phyloP scores from a whole-genome alignment of 2,888 invertebrate species.

The Brenthis daphne region DNA sequence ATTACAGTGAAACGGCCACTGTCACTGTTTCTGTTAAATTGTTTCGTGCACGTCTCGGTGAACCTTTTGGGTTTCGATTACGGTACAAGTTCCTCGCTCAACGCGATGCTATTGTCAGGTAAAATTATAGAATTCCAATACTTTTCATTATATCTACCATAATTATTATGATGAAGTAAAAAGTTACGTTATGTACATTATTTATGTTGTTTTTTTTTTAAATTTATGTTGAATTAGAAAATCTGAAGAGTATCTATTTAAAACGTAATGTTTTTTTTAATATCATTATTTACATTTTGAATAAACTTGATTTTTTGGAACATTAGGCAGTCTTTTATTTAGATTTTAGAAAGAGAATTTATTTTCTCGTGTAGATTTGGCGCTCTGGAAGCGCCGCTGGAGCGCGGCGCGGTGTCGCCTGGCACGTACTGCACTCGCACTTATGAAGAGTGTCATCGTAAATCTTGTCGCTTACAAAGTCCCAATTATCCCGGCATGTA shows the following conservation, averaged over 20 bases:
- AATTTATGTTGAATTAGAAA: no score
- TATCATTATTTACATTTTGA: no score
- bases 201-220: neutral
- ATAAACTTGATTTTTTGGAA: no score
- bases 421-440: constrained; percentile 92
- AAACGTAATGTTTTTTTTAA: no score
- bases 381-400: constrained; percentile 87
- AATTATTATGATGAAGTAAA: no score
- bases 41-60: constrained; percentile 86
- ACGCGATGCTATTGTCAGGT: constrained; percentile 89
- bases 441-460: constrained; percentile 92
- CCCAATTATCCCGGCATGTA: constrained; percentile 96
- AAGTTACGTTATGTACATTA: neutral
- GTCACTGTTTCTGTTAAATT: constrained; percentile 92
- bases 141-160: no score
- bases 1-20: constrained; percentile 94
- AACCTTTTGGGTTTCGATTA: constrained; percentile 90
- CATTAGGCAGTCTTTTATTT: no score
- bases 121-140: constrained; percentile 40
- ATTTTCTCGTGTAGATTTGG: constrained; percentile 82
- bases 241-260: no score
- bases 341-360: no score
- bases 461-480: constrained; percentile 92
- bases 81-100: constrained; percentile 92
- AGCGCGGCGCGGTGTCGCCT: constrained; percentile 92